phyloP scores from a whole-genome alignment of 2,797 vertebrate species.

The Crax fasciolata region DNA sequence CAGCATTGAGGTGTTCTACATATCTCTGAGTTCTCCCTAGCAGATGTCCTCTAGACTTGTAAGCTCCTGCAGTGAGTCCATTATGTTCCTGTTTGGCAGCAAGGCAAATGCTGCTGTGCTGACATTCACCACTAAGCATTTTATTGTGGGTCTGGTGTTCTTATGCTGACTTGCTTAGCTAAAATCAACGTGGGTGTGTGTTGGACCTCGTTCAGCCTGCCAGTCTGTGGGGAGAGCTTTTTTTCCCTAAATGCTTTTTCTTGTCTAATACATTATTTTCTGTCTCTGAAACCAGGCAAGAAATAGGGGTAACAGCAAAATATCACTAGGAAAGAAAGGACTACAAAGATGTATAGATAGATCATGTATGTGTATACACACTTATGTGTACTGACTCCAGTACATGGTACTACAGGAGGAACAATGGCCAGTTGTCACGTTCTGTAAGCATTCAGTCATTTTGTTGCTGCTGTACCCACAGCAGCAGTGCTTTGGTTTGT shows the following conservation, averaged over 20 bases:
- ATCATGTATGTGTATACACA: not conserved
- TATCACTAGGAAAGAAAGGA: not conserved
- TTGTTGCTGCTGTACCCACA: not conserved
- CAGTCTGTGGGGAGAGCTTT: not conserved
- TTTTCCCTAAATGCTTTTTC: not conserved
- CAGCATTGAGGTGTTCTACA: constrained; percentile 48
- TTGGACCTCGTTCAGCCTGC: constrained; percentile 3
- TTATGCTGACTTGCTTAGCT: not conserved
- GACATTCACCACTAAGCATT: constrained; percentile 65
- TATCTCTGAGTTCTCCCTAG: constrained; percentile 64
- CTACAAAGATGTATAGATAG: not conserved
- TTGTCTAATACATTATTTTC: not conserved
- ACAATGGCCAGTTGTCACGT: not conserved
- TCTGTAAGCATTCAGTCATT: not conserved
- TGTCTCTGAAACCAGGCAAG: not conserved
- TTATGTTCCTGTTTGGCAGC: constrained; percentile 77
- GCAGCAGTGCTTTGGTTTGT: not conserved
- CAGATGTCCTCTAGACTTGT: constrained; percentile 62
- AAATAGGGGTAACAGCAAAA: not conserved
- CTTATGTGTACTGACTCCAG: not conserved
- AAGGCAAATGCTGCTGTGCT: constrained; percentile 53
- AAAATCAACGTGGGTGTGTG: not conserved
- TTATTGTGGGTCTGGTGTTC: constrained; percentile 43
- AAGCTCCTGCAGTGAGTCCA: constrained; percentile 66
- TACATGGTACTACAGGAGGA: not conserved